phyloP scores from a whole-genome alignment of 1,140 invertebrate species.

The Lepidurus packardi region DNA sequence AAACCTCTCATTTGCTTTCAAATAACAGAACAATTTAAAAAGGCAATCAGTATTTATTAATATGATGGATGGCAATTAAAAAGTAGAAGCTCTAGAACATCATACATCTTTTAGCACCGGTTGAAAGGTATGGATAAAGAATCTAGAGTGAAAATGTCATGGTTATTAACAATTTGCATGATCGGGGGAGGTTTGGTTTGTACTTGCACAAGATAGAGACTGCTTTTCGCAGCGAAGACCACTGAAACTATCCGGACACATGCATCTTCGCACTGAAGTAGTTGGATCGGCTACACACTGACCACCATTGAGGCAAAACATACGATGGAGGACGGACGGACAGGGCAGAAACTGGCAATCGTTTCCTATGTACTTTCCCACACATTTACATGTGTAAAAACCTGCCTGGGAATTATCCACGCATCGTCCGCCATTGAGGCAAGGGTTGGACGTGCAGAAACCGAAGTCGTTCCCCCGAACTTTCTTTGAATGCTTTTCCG shows the following conservation, averaged over 20 bases:
- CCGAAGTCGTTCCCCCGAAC: background rate
- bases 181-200: background rate
- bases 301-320: background rate
- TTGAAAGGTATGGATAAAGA: background rate
- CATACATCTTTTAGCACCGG: background rate
- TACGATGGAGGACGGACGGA: background rate
- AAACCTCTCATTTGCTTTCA: background rate
- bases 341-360: background rate
- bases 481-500: background rate
- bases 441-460: conserved; percentile 33
- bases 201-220: conserved; percentile 13
- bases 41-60: conserved; percentile 2
- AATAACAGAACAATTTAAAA: background rate
- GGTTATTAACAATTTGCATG: background rate
- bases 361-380: background rate
- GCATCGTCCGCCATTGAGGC: conserved; percentile 31
- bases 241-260: background rate
- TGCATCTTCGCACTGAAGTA: background rate
- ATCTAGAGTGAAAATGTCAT: background rate
- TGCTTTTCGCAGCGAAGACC: background rate
- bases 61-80: background rate
- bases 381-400: conserved; percentile 29
- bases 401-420: conserved; percentile 34
- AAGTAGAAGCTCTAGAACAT: background rate
- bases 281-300: background rate